Percentiles rank a stretch among this genome's conserved stretches.
phyloP scores from a whole-genome alignment of 2,797 vertebrate genomes.

The Acipenser oxyrinchus region DNA sequence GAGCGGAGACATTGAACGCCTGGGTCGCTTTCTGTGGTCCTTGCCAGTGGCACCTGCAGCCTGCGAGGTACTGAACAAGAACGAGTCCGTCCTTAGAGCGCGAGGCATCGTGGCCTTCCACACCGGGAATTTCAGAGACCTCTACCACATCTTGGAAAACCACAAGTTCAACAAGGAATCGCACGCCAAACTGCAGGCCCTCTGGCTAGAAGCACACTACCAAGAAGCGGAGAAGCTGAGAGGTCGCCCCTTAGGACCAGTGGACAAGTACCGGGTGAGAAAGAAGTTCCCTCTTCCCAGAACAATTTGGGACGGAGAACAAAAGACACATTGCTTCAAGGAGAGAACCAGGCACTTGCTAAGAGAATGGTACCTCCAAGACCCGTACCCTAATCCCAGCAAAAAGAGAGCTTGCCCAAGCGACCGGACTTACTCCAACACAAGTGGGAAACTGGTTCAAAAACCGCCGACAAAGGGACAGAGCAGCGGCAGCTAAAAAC shows the following conservation, averaged over 20 bases:
- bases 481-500: slow-evolving; percentile 95
- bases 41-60: slow-evolving; percentile 93
- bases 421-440: slow-evolving; percentile 96
- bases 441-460: slow-evolving; percentile 99
- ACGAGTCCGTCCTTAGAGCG: slow-evolving; percentile 92
- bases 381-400: slow-evolving; percentile 94
- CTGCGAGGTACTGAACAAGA: slow-evolving; percentile 95
- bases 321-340: slow-evolving; percentile 99
- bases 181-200: slow-evolving; percentile 92
- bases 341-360: slow-evolving; percentile 94
- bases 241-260: slow-evolving; percentile 89
- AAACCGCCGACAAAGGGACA: slow-evolving; percentile 96
- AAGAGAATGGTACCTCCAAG: slow-evolving; percentile 97
- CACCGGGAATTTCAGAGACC: slow-evolving; percentile 92
- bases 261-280: slow-evolving; percentile 96
- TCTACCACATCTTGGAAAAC: slow-evolving; percentile 95
- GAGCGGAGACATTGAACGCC: slow-evolving; percentile 94
- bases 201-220: slow-evolving; percentile 96
- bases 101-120: slow-evolving; percentile 95
- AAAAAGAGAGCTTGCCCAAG: slow-evolving; percentile 96
- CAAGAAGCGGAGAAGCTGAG: slow-evolving; percentile 97
- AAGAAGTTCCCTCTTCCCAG: slow-evolving; percentile 98
- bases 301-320: slow-evolving; percentile 98
- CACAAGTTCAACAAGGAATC: slow-evolving; percentile 99
- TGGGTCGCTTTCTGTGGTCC: slow-evolving; percentile 97